Conservation (phyloP, 2,113 vertebrate species). For the Channa maculata region DNA sequence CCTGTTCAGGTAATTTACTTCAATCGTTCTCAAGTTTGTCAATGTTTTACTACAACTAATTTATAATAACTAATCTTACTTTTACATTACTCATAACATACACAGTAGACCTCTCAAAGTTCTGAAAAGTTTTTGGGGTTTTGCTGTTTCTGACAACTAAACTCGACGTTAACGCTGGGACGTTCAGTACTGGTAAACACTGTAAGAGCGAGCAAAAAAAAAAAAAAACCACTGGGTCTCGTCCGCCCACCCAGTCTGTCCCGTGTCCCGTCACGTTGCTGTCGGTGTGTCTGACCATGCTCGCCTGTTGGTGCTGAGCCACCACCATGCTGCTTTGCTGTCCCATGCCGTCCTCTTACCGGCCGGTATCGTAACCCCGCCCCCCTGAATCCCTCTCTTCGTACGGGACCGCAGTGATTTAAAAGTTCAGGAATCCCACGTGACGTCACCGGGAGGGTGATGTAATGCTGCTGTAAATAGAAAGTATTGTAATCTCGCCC, state of each 20-base stretch:
- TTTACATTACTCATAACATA: background rate
- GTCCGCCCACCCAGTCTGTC: conserved; percentile 42
- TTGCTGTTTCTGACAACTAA: conserved; percentile 14
- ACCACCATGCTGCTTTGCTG: conserved; percentile 8
- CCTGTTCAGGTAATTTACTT: background rate
- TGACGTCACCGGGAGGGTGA: conserved; percentile 97
- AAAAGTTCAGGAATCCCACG: conserved; percentile 99
- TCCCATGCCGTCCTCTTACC: conserved; percentile 31
- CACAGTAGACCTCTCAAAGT: too few species aligned
- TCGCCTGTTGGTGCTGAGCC: conserved; percentile 8
- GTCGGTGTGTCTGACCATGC: conserved; percentile 18
- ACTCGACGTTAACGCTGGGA: background rate
- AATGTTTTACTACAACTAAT: too few species aligned
- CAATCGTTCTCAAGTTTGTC: too few species aligned
- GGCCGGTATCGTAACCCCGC: conserved; percentile 58
- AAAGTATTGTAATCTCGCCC: conserved; percentile 97
- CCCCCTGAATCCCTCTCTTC: conserved; percentile 60
- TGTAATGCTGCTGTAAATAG: conserved; percentile 99
- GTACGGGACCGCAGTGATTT: conserved; percentile 96
- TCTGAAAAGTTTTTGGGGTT: background rate
- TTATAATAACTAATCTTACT: background rate
- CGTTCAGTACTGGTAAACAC: too few species aligned
- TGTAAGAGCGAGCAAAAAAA: background rate
- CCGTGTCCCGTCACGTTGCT: conserved; percentile 57
- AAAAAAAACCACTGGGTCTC: conserved; percentile 1